Evolutionary conservation across 2,797 vertebrate species (phyloP), one percentile per base, ranked within the genome.

Genomic region (Kryptopterus vitreolus): DNA sequence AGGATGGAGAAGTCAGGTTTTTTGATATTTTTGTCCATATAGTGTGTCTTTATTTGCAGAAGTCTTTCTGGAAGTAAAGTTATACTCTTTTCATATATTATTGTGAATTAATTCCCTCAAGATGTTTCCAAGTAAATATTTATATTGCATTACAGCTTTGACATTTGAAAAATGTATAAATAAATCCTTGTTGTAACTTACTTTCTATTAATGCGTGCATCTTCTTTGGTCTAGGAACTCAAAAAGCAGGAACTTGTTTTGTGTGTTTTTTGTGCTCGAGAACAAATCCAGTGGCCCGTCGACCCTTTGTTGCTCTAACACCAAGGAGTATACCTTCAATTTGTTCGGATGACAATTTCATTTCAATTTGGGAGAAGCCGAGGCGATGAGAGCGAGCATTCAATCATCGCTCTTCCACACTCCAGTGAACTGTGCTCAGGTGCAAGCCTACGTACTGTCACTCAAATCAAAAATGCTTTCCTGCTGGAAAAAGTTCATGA

Each of bases 331-430:
- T 58, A 48, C 75, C 13, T 29, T 73, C 11, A 13, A n/a, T 61
- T n/a, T 16, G 24, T 66, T 72, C 9, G 35, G 58, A 65, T 24
- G 31, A 33, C 58, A 35, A 35, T 77, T 65, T 77, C 58, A 77
- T 82, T 79, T 79, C 63, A 68, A 59, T 81, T 81, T 75, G 59
- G 69, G 81, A 65, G 31, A 78, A 46, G 63, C 75, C 61, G n/a
- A 43, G 31, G 38, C 68, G 72, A 82, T 61, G 76, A 57, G 66
- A 77, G 58, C 18, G 75, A 48, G 50, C 43, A 29, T 53, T 22
- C 75, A 77, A 82, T 77, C 80, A 82, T 82, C 80, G 65, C 68
- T 72, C 71, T 77, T 77, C 12, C 22, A 82, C 75, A 72, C 75
- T 55, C 20, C 58, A 66, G 68, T 72, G 75, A 77, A 58, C 57